Evolutionary conservation across 1,140 invertebrate genomes (phyloP).

Genomic region (Diplogasteroides magnus): DNA sequence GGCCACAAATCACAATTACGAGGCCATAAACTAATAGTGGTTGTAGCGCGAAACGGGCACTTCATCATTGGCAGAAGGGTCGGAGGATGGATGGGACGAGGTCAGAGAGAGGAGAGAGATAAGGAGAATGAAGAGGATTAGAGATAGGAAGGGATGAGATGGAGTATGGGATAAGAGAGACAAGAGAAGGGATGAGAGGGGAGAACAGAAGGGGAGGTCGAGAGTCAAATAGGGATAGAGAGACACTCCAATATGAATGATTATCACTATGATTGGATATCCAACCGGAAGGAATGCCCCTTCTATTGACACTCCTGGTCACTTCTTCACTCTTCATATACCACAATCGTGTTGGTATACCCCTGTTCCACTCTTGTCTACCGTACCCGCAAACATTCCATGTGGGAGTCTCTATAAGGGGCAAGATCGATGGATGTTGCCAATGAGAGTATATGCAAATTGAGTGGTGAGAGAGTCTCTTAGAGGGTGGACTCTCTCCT

Average conservation of each 20-base stretch:
- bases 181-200: background rate
- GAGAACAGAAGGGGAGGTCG: background rate
- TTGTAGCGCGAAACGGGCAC: no score
- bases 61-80: no score
- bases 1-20: no score
- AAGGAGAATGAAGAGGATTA: constrained; percentile 15
- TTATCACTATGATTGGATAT: constrained; percentile 14
- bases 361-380: no score
- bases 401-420: no score
- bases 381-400: no score
- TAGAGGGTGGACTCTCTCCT: background rate
- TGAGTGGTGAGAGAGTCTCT: background rate
- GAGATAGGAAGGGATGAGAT: background rate
- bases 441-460: background rate
- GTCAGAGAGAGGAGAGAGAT: no score
- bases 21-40: no score
- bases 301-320: no score
- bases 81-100: no score
- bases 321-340: no score
- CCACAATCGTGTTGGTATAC: no score
- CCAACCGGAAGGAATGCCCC: constrained; percentile 12
- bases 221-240: constrained; percentile 10
- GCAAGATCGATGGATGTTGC: background rate
- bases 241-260: constrained; percentile 8
- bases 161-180: background rate